These are phyloP conservation scores for Porites lutea DNA, from an alignment of 64 coral and sea anemone species.

Conservation along the genomic window DNA sequence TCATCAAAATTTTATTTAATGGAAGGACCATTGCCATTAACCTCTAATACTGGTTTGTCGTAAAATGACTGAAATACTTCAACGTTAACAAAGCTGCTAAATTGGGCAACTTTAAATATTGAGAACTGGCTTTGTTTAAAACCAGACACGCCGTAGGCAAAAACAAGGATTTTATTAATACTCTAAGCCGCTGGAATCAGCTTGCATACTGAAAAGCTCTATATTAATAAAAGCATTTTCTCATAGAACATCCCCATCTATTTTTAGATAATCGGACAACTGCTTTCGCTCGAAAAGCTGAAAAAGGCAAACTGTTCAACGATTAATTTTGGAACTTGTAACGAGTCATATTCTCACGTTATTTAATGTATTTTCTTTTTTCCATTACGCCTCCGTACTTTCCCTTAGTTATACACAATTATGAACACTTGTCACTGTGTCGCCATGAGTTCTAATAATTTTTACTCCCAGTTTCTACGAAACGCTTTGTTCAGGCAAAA, in stretches of 20 bases:
- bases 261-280: neutral
- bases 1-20: neutral
- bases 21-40: neutral
- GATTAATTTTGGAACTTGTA: neutral
- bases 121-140: constrained; percentile 16
- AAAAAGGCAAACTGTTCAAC: neutral
- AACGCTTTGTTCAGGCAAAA: constrained; percentile 23
- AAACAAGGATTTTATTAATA: constrained; percentile 1
- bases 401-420: constrained; percentile 18
- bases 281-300: neutral
- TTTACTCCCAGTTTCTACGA: constrained; percentile 7
- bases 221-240: neutral
- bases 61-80: neutral
- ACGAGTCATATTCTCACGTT: neutral
- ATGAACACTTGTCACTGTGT: constrained; percentile 10
- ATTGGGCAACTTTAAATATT: neutral
- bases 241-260: neutral
- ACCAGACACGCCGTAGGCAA: constrained; percentile 3
- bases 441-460: neutral
- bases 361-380: neutral
- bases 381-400: constrained; percentile 5
- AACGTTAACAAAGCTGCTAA: neutral
- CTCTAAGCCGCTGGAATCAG: neutral
- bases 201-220: neutral
- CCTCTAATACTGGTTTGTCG: neutral